A percentile compares a stretch with the other conserved stretches of the same genome.
Conservation (phyloP, 2,888 invertebrate genomes). For the Acronicta leporina region DNA sequence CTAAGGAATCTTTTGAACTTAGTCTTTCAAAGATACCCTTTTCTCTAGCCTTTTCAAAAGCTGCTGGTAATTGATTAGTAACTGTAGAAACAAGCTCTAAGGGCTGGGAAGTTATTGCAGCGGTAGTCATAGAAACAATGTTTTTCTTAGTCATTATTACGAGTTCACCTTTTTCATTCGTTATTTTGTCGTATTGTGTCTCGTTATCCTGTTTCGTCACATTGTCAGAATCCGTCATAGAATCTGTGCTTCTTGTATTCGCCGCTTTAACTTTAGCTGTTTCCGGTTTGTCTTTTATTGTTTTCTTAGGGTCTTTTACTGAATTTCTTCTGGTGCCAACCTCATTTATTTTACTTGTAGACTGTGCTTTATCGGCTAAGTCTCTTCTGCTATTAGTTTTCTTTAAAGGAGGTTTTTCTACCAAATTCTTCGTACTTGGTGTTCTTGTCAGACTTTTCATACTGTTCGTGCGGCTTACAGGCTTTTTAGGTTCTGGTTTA, state of each 20-base stretch:
- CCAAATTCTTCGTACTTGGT: slow-evolving; percentile 79
- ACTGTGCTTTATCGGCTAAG: slow-evolving; percentile 71
- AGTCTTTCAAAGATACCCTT: slow-evolving; percentile 83
- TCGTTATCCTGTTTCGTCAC: slow-evolving; percentile 80
- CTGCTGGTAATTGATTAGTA: slow-evolving; percentile 85
- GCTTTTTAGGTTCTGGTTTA: slow-evolving; percentile 78
- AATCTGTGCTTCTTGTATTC: slow-evolving; percentile 60
- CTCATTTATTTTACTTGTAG: slow-evolving; percentile 75
- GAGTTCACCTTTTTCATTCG: slow-evolving; percentile 80
- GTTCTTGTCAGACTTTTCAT: slow-evolving; percentile 80
- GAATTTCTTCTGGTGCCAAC: slow-evolving; percentile 64
- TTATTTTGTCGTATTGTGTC: slow-evolving; percentile 84
- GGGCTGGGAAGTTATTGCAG: slow-evolving; percentile 89
- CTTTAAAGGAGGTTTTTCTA: slow-evolving; percentile 78
- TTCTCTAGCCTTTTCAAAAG: slow-evolving; percentile 86
- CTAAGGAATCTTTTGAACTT: slow-evolving; percentile 83
- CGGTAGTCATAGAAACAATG: slow-evolving; percentile 89
- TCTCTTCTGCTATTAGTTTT: slow-evolving; percentile 77
- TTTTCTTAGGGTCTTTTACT: slow-evolving; percentile 60
- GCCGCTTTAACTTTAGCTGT: slow-evolving; percentile 55
- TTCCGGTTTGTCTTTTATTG: slow-evolving; percentile 48
- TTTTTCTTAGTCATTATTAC: slow-evolving; percentile 85
- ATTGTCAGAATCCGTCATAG: slow-evolving; percentile 68
- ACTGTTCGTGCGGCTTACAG: slow-evolving; percentile 80
- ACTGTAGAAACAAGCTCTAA: slow-evolving; percentile 88